A percentile compares a stretch with the other conserved stretches of the same genome.
phyloP scores from a whole-genome alignment of 1,140 invertebrate genomes.

The Lasioglossum albipes region DNA sequence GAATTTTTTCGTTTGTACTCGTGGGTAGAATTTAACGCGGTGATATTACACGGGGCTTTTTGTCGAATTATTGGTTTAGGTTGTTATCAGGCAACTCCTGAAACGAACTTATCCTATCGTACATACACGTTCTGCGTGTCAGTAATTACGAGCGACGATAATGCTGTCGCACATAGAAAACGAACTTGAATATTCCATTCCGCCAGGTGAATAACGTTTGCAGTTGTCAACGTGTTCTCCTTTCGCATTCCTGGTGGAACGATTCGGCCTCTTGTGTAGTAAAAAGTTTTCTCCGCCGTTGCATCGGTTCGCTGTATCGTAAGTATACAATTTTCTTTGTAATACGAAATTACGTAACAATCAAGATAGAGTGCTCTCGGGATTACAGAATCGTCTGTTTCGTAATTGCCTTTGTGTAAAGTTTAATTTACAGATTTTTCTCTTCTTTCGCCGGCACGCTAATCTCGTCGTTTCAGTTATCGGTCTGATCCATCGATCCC shows the following conservation, averaged over 20 bases:
- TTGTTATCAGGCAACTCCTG: conserved; percentile 69
- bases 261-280: not conserved
- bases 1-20: not conserved
- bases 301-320: not conserved
- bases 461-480: conserved; percentile 46
- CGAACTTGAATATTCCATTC: conserved; percentile 73
- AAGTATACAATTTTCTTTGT: conserved; percentile 17
- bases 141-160: conserved; percentile 74
- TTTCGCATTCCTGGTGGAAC: conserved; percentile 13
- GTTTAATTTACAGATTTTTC: not conserved
- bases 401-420: not conserved
- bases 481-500: conserved; percentile 77
- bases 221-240: conserved; percentile 41
- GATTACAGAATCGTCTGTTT: not conserved
- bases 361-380: not conserved
- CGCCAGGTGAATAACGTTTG: conserved; percentile 67
- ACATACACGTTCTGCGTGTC: conserved; percentile 69
- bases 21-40: conserved; percentile 32
- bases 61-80: conserved; percentile 60
- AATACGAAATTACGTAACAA: conserved; percentile 19
- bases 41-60: conserved; percentile 30
- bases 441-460: not conserved
- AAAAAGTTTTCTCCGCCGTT: not conserved
- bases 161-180: conserved; percentile 69
- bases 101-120: conserved; percentile 72